Percentiles rank a stretch among this genome's conserved stretches.
Conservation (phyloP, 2,888 invertebrate genomes). For the Drosophila diplacantha region DNA sequence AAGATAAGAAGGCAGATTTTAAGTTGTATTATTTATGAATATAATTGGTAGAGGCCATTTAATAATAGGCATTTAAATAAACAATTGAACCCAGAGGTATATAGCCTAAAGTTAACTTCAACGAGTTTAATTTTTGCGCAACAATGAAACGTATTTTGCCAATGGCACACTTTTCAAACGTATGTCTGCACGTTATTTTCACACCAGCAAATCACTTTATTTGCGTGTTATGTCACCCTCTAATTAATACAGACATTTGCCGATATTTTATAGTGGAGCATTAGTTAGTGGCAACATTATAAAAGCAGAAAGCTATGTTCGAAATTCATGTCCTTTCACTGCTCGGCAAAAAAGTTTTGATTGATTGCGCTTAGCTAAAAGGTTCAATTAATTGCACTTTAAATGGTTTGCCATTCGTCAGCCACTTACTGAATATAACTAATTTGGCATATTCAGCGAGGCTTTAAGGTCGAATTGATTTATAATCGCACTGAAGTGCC, state of each 20-base stretch:
- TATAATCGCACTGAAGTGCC: slow-evolving; percentile 24
- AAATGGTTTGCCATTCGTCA: slow-evolving; percentile 17
- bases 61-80: background rate
- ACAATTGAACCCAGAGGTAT: background rate
- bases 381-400: slow-evolving; percentile 17
- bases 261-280: background rate
- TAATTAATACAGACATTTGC: slow-evolving; percentile 6
- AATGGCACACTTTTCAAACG: background rate
- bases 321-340: background rate
- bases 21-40: background rate
- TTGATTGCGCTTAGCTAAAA: slow-evolving; percentile 9
- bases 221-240: background rate
- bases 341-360: slow-evolving; percentile 12
- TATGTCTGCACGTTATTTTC: background rate
- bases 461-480: slow-evolving; percentile 29
- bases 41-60: background rate
- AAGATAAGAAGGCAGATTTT: background rate
- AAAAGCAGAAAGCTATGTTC: background rate
- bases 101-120: background rate
- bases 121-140: background rate
- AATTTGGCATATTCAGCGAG: slow-evolving; percentile 12
- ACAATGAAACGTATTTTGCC: background rate
- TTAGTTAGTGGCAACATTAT: background rate
- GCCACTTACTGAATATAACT: background rate
- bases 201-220: background rate